phyloP scores from a whole-genome alignment of 1,140 invertebrate species.

The Drosophila carrolli region DNA sequence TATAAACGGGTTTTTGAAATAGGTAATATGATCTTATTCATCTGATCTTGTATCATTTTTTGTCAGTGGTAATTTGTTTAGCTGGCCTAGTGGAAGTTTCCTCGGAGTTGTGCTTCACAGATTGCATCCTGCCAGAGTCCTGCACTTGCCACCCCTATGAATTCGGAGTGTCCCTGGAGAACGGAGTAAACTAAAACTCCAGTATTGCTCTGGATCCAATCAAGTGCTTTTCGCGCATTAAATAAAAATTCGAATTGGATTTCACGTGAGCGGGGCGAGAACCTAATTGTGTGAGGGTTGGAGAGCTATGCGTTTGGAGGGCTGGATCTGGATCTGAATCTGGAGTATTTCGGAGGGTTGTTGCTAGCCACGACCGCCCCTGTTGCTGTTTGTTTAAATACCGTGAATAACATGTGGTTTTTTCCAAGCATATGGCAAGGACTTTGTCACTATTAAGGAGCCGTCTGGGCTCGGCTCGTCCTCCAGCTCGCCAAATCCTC shows the following conservation, averaged over 20 bases:
- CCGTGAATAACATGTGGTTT: constrained; percentile 84
- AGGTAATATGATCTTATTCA: neutral
- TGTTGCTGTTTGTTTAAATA: constrained; percentile 84
- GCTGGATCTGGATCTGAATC: constrained; percentile 12
- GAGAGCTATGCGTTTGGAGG: constrained; percentile 17
- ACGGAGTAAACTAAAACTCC: constrained; percentile 31
- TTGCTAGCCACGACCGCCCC: constrained; percentile 7
- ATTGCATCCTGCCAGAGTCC: constrained; percentile 8
- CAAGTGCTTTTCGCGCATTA: constrained; percentile 83
- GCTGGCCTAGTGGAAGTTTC: constrained; percentile 12
- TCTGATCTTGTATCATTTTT: neutral
- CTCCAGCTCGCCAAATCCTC: constrained; percentile 70
- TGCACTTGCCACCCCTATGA: constrained; percentile 46
- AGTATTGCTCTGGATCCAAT: constrained; percentile 49
- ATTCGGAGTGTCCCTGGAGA: constrained; percentile 56
- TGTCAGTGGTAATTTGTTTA: constrained; percentile 7
- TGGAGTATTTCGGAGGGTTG: constrained; percentile 32
- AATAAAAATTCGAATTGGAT: constrained; percentile 81
- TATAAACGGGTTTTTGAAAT: neutral
- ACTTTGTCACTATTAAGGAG: constrained; percentile 80
- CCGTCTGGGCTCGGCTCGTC: constrained; percentile 35
- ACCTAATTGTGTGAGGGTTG: constrained; percentile 70
- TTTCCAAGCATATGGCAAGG: constrained; percentile 84
- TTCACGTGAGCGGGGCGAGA: constrained; percentile 47
- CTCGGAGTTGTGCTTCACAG: neutral